Evolutionary conservation across 2,113 vertebrate species (phyloP).

Genomic region (Atrichornis clamosus): DNA sequence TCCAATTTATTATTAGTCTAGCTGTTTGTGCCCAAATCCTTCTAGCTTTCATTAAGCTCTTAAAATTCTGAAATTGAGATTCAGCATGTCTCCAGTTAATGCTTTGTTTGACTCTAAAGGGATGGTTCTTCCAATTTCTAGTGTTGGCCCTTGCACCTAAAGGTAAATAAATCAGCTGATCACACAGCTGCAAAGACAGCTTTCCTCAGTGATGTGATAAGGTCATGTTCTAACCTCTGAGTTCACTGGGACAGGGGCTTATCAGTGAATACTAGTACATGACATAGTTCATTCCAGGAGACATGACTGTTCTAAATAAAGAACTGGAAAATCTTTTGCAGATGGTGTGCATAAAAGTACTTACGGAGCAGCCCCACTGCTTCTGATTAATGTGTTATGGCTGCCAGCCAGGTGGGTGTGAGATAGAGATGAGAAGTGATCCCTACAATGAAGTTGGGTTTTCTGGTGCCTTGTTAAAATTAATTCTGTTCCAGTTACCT

Average conservation of each 20-base stretch:
- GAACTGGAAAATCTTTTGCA: constrained; percentile 42
- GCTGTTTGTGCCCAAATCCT: background rate
- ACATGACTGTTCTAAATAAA: constrained; percentile 29
- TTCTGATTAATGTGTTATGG: constrained; percentile 32
- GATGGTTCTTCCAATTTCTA: background rate
- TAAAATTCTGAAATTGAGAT: background rate
- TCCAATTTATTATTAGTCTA: background rate
- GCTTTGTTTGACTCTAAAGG: background rate
- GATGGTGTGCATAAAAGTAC: constrained; percentile 29
- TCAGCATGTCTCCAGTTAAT: background rate
- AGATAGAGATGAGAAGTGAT: background rate
- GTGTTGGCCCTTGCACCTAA: background rate
- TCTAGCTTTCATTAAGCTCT: background rate
- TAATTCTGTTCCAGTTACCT: background rate
- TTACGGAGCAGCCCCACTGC: background rate
- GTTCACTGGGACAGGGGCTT: background rate
- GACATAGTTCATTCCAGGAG: constrained; percentile 37
- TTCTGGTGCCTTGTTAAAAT: background rate
- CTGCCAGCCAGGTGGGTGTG: background rate
- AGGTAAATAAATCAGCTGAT: background rate
- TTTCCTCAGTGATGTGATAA: background rate
- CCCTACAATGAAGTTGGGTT: background rate
- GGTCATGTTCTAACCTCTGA: background rate
- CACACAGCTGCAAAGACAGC: background rate
- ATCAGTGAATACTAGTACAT: constrained; percentile 6